These are phyloP conservation scores for Lindbergichthys nudifrons DNA, from an alignment of 2,797 vertebrate species.

Conservation along the genomic window DNA sequence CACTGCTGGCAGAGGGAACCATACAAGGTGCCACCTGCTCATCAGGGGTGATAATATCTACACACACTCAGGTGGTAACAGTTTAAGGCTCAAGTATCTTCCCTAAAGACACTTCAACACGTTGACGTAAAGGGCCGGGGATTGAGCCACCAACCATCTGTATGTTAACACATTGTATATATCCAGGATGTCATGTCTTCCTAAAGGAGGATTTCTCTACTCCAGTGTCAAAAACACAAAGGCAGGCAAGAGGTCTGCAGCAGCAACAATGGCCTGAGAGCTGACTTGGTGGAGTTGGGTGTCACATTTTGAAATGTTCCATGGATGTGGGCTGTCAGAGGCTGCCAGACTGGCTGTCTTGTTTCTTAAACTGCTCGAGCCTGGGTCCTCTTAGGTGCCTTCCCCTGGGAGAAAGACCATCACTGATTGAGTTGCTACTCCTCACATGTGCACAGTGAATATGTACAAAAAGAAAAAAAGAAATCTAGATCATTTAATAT, in stretches of 20 bases:
- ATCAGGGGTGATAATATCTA: too few species aligned
- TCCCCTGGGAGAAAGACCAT: constrained; percentile 28
- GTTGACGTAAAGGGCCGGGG: too few species aligned
- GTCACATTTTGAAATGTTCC: constrained; percentile 52
- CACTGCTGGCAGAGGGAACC: too few species aligned
- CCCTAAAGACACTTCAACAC: too few species aligned
- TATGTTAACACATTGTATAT: background rate
- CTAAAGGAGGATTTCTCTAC: constrained; percentile 45
- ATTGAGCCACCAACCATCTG: too few species aligned
- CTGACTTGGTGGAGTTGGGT: constrained; percentile 33
- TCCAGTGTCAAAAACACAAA: constrained; percentile 34
- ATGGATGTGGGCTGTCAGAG: constrained; percentile 47
- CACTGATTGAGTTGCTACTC: constrained; percentile 33
- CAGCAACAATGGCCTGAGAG: constrained; percentile 39
- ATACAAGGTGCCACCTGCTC: too few species aligned
- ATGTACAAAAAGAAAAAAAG: background rate
- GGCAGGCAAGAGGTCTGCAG: constrained; percentile 12
- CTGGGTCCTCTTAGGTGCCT: constrained; percentile 20
- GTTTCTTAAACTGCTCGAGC: constrained; percentile 30
- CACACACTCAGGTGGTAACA: too few species aligned
- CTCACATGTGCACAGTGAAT: constrained; percentile 8
- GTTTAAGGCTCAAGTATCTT: too few species aligned
- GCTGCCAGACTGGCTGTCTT: constrained; percentile 32
- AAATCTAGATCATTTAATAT: constrained; percentile 3
- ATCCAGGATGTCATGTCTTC: constrained; percentile 8